Evolutionary conservation across 2,113 vertebrate species (phyloP).

Genomic region (Lycaon pictus): DNA sequence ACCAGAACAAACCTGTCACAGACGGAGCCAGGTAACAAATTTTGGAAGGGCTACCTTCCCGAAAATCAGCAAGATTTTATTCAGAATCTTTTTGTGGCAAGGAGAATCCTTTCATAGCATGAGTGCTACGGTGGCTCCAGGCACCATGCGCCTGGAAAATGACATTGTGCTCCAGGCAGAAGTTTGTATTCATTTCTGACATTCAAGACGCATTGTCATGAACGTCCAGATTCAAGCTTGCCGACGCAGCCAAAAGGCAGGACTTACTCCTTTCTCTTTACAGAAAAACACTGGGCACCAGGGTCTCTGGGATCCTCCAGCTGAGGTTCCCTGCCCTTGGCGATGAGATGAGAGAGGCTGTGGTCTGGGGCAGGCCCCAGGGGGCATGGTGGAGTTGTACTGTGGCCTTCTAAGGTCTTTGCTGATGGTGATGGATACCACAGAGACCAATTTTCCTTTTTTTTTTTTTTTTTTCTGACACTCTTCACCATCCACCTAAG

Average conservation of each 20-base stretch:
- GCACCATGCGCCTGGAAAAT: neutral
- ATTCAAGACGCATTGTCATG: constrained; percentile 3
- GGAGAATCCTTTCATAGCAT: constrained; percentile 67
- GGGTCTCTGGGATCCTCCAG: neutral
- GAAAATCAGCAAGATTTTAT: constrained; percentile 64
- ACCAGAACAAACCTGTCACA: constrained; percentile 73
- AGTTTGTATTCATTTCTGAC: constrained; percentile 49
- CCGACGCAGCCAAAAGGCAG: neutral
- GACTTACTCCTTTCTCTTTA: neutral
- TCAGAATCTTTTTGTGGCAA: constrained; percentile 62
- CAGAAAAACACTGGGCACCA: neutral
- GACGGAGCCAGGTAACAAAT: constrained; percentile 68
- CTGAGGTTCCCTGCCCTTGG: neutral
- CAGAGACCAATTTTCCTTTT: neutral
- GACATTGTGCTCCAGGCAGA: neutral
- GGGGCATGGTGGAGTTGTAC: fast-evolving
- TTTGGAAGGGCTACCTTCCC: constrained; percentile 49
- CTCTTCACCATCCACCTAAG: neutral
- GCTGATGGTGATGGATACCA: neutral
- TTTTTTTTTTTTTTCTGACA: neutral
- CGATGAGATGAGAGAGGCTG: neutral
- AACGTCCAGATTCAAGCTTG: neutral
- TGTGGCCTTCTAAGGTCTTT: neutral
- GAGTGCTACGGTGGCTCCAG: constrained; percentile 50
- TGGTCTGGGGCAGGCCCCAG: neutral